Evolutionary conservation across 2,113 vertebrate genomes (phyloP), one percentile per base, ranked within the genome.

Genomic region (Ginglymostoma cirratum): DNA sequence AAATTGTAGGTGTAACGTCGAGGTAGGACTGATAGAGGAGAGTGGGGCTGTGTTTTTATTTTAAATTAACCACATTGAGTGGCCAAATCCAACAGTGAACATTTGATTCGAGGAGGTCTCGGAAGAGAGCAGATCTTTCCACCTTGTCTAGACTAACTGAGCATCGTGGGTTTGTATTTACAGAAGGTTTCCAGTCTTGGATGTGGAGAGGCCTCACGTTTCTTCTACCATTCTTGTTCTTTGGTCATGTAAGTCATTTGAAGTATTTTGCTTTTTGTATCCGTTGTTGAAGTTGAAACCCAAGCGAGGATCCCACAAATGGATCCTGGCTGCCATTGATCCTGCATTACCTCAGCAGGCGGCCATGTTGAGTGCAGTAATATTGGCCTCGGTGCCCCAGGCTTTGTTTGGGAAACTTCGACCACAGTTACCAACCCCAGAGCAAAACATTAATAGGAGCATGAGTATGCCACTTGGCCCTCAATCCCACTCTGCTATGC

Each of bases 141-240:
- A 5, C 2, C 48, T 23, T 30, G 45, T 8, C 45, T 4, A 45
- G 27, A 90, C 87, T 67, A 65, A 93, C 34, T 2, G 34, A 21
- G 34, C 34, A 38, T 7, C 66, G 61, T 14, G 89, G 7, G 21
- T 76, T 94, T 96, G 93, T 90, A 96, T 96, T 97, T 96, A 5
- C 97, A 99, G 99, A 99, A 97, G 99, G 99, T 38, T 99, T 99
- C 97, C 99, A 99, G 98, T 99, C 99, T 21, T 99, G 99, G 99
- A 99, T 99, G 99, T 99, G 99, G 99, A 97, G 99, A 96, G 99
- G 99, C 2, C 98, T 99, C 96, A 99, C 99, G 0, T 99, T 99
- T 97, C 98, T 99, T 85, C 97, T 99, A 94, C 99, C 99, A 0
- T 99, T 99, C 96, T 97, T 99, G 95, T 99, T 99, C 97, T 99